Conservation (phyloP, 2,888 invertebrate species). For the Mallateleia sp. region DNA sequence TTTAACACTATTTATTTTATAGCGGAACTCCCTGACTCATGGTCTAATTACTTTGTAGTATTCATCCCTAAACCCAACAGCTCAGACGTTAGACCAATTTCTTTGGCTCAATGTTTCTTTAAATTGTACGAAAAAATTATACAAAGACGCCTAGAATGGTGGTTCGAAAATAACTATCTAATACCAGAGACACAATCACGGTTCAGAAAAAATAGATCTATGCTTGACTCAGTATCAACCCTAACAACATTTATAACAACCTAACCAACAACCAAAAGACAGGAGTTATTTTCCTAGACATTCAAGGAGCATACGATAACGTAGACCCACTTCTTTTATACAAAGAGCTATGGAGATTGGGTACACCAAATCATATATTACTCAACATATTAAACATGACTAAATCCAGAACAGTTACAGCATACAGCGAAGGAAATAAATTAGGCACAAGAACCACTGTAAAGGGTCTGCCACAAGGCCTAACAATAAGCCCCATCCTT, state of each 20-base stretch:
- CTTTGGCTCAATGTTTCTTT: constrained; percentile 33
- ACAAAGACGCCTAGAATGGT: constrained; percentile 12
- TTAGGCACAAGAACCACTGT: neutral
- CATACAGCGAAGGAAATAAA: neutral
- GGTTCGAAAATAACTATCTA: neutral
- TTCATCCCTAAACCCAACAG: constrained; percentile 28
- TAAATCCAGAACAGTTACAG: neutral
- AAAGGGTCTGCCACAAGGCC: constrained; percentile 10
- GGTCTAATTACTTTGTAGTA: constrained; percentile 28
- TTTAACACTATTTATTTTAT: too few relatives aligned
- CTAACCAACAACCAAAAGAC: too few relatives aligned
- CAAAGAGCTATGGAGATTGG: constrained; percentile 19
- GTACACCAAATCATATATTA: neutral
- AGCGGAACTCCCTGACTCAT: constrained; percentile 30
- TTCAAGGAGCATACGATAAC: constrained; percentile 27
- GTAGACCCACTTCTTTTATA: constrained; percentile 17
- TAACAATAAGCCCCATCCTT: neutral
- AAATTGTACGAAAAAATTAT: constrained; percentile 58
- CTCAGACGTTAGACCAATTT: constrained; percentile 20
- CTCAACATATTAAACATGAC: constrained; percentile 1
- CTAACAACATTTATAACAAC: too few relatives aligned
- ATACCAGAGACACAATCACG: constrained; percentile 39
- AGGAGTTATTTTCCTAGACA: constrained; percentile 8
- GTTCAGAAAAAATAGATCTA: constrained; percentile 48
- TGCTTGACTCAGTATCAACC: constrained; percentile 27